phyloP scores from a whole-genome alignment of 2,113 vertebrate genomes.

The Microtus richardsoni region DNA sequence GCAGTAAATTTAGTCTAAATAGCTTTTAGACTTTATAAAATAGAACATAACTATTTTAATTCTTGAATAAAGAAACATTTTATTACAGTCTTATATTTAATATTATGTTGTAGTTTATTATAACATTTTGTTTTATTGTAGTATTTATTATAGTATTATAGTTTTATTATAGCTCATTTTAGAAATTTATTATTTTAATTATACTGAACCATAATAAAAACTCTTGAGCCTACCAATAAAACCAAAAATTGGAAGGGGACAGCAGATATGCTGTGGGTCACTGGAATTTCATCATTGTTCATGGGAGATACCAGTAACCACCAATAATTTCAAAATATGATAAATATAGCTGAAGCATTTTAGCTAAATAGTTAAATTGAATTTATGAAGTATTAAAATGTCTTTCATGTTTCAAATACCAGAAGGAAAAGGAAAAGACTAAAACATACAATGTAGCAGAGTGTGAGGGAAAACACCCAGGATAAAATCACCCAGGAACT shows the following conservation, averaged over 20 bases:
- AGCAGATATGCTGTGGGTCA: not conserved
- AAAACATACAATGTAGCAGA: not conserved
- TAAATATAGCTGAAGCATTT: not conserved
- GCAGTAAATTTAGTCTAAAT: not conserved
- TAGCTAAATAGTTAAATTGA: not conserved
- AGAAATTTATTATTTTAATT: constrained; percentile 76
- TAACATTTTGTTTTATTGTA: constrained; percentile 56
- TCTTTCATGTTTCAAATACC: not conserved
- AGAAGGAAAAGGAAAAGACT: not conserved
- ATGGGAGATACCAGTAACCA: not conserved
- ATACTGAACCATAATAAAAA: constrained; percentile 58
- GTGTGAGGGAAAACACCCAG: not conserved
- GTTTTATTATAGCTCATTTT: constrained; percentile 62
- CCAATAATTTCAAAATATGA: constrained; percentile 49
- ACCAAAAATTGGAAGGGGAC: constrained; percentile 15
- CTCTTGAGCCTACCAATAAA: constrained; percentile 27
- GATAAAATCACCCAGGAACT: not conserved
- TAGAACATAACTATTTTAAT: constrained; percentile 47
- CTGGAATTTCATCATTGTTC: constrained; percentile 7
- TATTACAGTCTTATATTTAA: constrained; percentile 30
- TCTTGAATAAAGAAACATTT: constrained; percentile 57
- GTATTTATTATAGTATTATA: constrained; percentile 54
- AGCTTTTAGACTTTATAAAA: constrained; percentile 40
- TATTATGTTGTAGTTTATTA: constrained; percentile 56
- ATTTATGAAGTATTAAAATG: not conserved